These are phyloP conservation scores for Polia nebulosa DNA, from an alignment of 2,888 invertebrate genomes.

Conservation along the genomic window DNA sequence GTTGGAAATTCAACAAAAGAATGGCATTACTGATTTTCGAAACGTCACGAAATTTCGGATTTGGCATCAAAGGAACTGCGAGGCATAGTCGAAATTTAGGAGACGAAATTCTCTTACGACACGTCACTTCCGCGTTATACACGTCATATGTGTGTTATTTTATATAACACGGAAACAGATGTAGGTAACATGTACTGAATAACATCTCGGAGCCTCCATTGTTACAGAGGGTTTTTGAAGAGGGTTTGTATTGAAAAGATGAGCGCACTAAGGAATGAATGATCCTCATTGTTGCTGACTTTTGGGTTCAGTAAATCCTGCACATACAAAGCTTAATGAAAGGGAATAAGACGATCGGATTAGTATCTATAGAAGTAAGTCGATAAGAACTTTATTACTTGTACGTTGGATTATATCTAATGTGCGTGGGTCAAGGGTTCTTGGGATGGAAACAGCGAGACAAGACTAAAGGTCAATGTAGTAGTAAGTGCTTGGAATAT, in stretches of 20 bases:
- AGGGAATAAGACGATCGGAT: conserved; percentile 57
- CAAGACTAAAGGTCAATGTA: conserved; percentile 7
- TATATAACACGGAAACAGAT: conserved; percentile 61
- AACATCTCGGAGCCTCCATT: conserved; percentile 57
- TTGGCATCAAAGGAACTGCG: conserved; percentile 63
- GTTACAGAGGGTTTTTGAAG: conserved; percentile 62
- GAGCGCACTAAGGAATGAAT: conserved; percentile 56
- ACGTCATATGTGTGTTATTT: conserved; percentile 46
- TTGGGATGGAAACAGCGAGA: conserved; percentile 20
- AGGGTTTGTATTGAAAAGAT: conserved; percentile 65
- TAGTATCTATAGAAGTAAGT: conserved; percentile 36
- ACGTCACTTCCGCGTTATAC: conserved; percentile 54
- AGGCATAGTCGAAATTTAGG: conserved; percentile 53
- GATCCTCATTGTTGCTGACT: conserved; percentile 59
- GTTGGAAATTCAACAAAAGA: conserved; percentile 58
- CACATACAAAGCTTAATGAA: conserved; percentile 57
- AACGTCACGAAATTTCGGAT: conserved; percentile 59
- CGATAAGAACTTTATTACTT: conserved; percentile 45
- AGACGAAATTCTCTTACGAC: conserved; percentile 58
- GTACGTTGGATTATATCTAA: conserved; percentile 25
- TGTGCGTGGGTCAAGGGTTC: conserved; percentile 30
- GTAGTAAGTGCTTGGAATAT: background rate
- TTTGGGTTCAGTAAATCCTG: conserved; percentile 58
- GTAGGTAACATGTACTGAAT: conserved; percentile 64
- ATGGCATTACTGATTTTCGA: conserved; percentile 51